Evolutionary conservation across 2,113 vertebrate species (phyloP), one percentile per base, ranked within the genome.

Genomic region (Phylloscopus trochilus): DNA sequence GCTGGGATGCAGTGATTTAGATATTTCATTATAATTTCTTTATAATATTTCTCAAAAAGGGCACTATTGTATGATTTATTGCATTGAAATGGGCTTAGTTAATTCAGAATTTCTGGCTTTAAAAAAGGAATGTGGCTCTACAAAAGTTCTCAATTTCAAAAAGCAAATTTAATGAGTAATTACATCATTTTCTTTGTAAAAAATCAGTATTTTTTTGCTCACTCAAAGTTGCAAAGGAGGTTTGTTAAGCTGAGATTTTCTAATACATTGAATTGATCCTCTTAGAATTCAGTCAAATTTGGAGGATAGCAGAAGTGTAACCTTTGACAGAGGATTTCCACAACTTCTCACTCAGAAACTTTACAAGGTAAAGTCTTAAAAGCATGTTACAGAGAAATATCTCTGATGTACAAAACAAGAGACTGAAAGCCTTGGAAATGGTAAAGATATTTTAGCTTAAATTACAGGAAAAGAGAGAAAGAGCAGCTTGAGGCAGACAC

Each of bases 101-200:
- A 62, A 22, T 53, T 67, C 37, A 76, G 59, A 8, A 87, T 30
- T 83, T 82, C 58, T 62, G 16, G 8, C 7, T 73, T 76, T 49
- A 31, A 28, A 26, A n/a, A 77, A 58, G 11, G 7, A 53, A 28
- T 0, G 0, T 2, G 27, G n/a, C 20, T 88, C 26, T 62, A 37
- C 10, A 83, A 78, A 1, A 47, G 21, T n/a, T 63, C 75, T 47
- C 19, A 9, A 30, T 22, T 86, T 66, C 47, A n/a, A 79, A 51
- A 6, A 51, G 67, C 10, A 82, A 68, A 87, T 56, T 37, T 22
- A 24, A 31, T 13, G 13, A 59, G 31, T 11, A 82, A 75, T 55
- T 12, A 58, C 11, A 13, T 19, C 0, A 15, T 49, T 82, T 56
- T 55, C 22, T 76, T 73, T 27, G 10, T 20, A 74, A 83, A 78